Conservation (phyloP, 2,797 vertebrate genomes). For the Otus scops region DNA sequence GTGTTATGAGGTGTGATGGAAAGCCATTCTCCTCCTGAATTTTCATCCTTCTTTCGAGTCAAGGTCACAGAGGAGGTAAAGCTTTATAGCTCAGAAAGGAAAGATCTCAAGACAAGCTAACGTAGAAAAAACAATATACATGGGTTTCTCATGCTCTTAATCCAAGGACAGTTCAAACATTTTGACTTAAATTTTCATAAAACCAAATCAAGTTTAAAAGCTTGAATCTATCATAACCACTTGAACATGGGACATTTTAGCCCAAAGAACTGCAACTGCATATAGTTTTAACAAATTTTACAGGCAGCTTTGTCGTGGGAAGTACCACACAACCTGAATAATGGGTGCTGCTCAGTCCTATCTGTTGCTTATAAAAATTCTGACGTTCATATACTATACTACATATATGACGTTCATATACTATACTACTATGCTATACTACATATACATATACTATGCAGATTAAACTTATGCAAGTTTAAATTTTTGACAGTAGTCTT, state of each 20-base stretch:
- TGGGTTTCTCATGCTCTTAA: background rate
- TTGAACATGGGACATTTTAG: background rate
- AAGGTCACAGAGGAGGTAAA: background rate
- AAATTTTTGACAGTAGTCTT: conserved; percentile 4
- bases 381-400: background rate
- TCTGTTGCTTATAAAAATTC: background rate
- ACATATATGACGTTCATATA: too few species aligned
- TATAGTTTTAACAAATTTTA: background rate
- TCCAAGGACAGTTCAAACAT: background rate
- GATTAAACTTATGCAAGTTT: background rate
- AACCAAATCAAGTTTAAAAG: background rate
- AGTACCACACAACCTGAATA: background rate
- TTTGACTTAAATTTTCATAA: background rate
- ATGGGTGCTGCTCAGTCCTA: background rate
- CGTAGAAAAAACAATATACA: background rate
- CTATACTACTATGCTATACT: too few species aligned
- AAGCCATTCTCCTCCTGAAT: background rate
- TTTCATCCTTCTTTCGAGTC: background rate
- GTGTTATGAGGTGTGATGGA: background rate
- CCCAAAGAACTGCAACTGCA: background rate
- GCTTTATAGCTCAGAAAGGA: background rate
- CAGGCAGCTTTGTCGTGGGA: background rate
- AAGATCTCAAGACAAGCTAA: background rate
- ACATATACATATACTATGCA: background rate
- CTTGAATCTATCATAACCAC: background rate